These are phyloP conservation scores for Synergus gifuensis DNA, from an alignment of 2,888 invertebrate species.

Conservation along the genomic window DNA sequence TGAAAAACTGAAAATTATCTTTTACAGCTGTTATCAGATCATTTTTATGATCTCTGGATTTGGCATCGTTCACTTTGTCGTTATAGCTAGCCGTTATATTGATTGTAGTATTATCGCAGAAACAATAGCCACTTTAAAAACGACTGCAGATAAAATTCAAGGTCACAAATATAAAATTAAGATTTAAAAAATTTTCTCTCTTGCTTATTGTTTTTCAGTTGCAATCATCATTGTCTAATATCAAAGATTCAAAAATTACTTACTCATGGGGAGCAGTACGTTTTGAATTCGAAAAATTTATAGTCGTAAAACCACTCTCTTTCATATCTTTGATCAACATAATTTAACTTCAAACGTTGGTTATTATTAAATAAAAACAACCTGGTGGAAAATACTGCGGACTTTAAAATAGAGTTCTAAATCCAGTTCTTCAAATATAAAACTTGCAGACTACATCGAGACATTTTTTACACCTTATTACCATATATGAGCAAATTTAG, in stretches of 20 bases:
- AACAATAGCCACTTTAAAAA: not conserved
- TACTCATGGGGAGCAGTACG: constrained; percentile 67
- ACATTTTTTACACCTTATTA: too few relatives aligned
- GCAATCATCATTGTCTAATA: not conserved
- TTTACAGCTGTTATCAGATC: not conserved
- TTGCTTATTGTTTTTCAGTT: not conserved
- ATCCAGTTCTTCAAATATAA: not conserved
- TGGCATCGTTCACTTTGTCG: not conserved
- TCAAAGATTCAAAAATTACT: constrained; percentile 55
- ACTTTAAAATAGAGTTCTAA: not conserved
- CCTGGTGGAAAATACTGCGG: not conserved
- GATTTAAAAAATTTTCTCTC: not conserved
- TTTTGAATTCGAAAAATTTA: constrained; percentile 61
- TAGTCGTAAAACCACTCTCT: constrained; percentile 56
- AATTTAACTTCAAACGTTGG: constrained; percentile 51
- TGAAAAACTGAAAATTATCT: not conserved
- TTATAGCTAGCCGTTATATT: not conserved
- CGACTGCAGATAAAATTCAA: not conserved
- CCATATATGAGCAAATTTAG: too few relatives aligned
- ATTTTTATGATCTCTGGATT: not conserved
- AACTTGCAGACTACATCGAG: constrained; percentile 2
- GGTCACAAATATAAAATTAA: not conserved
- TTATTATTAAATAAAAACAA: constrained; percentile 41
- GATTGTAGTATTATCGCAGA: not conserved
- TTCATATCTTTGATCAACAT: constrained; percentile 67